Conservation (phyloP, 2,797 vertebrate species). For the Nannoperca obscura region DNA sequence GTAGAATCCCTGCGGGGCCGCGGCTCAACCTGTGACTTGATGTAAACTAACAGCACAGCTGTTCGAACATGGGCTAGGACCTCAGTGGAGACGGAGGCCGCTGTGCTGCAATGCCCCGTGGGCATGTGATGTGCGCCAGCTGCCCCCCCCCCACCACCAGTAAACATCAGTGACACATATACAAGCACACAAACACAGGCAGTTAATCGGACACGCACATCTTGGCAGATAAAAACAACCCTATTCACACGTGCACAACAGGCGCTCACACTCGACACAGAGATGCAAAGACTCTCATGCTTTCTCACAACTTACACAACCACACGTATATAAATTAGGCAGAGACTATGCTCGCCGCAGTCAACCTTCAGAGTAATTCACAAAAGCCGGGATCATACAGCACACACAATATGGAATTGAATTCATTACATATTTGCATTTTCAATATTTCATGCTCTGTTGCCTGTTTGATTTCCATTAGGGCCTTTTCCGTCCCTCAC, state of each 20-base stretch:
- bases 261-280: conserved; percentile 1
- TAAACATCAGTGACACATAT: conserved; percentile 54
- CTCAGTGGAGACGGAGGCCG: conserved; percentile 54
- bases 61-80: conserved; percentile 58
- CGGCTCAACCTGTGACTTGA: conserved; percentile 63
- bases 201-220: conserved; percentile 16
- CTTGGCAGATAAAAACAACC: conserved; percentile 25
- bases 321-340: conserved; percentile 32
- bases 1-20: conserved; percentile 47
- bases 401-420: conserved; percentile 51
- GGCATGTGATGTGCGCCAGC: conserved; percentile 53
- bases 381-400: conserved; percentile 48
- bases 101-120: conserved; percentile 46
- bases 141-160: conserved; percentile 34
- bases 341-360: conserved; percentile 6
- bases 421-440: conserved; percentile 76
- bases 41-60: conserved; percentile 75
- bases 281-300: neutral
- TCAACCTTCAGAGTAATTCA: conserved; percentile 42
- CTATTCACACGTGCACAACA: conserved; percentile 28
- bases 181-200: neutral
- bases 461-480: conserved; percentile 72
- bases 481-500: conserved; percentile 29
- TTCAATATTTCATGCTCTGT: conserved; percentile 74
- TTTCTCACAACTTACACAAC: conserved; percentile 17